Conservation (phyloP, 2,797 vertebrate species). For the Myotis findleyi region DNA sequence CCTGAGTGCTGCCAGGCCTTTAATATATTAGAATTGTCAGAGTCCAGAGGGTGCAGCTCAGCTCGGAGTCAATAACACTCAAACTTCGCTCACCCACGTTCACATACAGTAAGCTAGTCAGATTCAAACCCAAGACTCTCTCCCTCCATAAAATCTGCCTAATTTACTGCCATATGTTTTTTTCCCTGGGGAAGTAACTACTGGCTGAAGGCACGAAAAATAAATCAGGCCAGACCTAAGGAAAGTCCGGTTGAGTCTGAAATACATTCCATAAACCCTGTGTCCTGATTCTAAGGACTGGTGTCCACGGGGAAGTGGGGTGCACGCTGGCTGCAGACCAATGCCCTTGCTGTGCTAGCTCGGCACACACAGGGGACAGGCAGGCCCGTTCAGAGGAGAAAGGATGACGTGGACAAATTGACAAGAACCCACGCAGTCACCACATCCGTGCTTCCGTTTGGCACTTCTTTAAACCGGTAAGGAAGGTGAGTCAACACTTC, state of each 20-base stretch:
- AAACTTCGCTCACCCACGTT: not conserved
- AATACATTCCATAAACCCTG: not conserved
- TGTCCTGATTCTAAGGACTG: conserved; percentile 40
- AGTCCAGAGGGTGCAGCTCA: conserved; percentile 17
- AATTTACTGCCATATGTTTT: conserved; percentile 20
- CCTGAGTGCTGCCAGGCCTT: no score
- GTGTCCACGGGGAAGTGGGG: not conserved
- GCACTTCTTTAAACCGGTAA: conserved; percentile 35
- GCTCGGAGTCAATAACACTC: conserved; percentile 1
- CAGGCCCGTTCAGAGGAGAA: conserved; percentile 3
- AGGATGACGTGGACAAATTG: not conserved
- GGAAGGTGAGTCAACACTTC: conserved; percentile 59
- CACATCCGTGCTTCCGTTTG: not conserved
- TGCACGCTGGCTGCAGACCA: not conserved
- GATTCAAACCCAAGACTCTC: conserved; percentile 33
- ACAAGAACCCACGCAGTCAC: not conserved
- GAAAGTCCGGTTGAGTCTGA: conserved; percentile 52
- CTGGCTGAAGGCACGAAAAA: not conserved
- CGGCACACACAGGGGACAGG: not conserved
- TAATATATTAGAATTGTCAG: not conserved
- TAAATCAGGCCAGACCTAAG: conserved; percentile 44
- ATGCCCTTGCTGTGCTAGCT: not conserved
- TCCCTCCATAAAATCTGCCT: conserved; percentile 1
- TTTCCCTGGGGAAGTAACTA: conserved; percentile 20
- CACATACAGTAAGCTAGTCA: not conserved